Evolutionary conservation across 2,797 vertebrate genomes (phyloP), one percentile per base, ranked within the genome.

Genomic region (Neosilurus hyrtlii): DNA sequence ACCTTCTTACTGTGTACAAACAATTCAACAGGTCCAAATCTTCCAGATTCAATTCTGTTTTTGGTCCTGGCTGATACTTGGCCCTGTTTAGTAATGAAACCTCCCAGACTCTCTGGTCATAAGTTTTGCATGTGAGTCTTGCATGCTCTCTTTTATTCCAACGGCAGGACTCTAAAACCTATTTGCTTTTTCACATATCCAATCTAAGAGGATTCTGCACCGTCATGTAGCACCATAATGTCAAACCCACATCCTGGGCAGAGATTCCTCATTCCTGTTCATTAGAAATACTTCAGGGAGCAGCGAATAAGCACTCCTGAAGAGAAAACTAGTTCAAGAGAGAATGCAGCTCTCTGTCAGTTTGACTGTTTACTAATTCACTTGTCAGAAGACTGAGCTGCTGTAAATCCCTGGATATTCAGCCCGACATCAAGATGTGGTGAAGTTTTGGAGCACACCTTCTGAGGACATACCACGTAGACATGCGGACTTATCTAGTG

Each of bases 271-370:
- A 81, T 77, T 51, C 85, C 90, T 89, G 89, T 84, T 83, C 74
- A 79, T 86, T 71, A 84, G 76, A 37, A 49, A 90, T 90, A 91
- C 92, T 88, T 91, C 91, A 92, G 90, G 85, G 87, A 91, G 89
- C 51, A 78, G 85, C 89, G 89, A 92, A 89, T 91, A 92, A 91
- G 91, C 89, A 86, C 89, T 87, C 83, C 72, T 73, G 72, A 20
- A 49, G 15, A 84, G 14, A 75, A 57, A 66, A 65, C 75, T 83
- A 62, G 81, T 62, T 80, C 68, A 49, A 57, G 22, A 68, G 1
- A 14, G 12, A 85, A 76, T 51, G 35, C 30, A 67, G 63, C 4
- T 72, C 24, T 86, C 87, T 90, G 87, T 57, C 86, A 70, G 26
- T 18, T 83, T 59, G 82, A 89, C 49, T 77, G 20, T 4, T 86